Conservation (phyloP, 2,888 invertebrate genomes). For the Octodonta nipae region DNA sequence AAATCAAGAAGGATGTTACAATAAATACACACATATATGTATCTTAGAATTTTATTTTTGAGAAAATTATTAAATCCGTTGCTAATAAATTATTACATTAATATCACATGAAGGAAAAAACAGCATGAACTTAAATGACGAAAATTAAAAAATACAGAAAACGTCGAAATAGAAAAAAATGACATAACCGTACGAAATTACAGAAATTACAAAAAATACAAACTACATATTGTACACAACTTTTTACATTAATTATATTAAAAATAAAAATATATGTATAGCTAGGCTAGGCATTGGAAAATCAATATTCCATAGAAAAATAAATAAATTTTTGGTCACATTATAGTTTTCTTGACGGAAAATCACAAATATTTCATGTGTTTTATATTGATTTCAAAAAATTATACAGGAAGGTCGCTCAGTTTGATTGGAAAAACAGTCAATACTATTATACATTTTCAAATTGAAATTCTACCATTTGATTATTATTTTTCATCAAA, state of each 20-base stretch:
- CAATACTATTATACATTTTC: neutral
- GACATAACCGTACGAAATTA: neutral
- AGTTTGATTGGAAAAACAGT: no score
- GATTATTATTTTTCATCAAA: constrained; percentile 8
- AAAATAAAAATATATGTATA: constrained; percentile 1
- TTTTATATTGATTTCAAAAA: constrained; percentile 7
- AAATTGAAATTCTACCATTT: constrained; percentile 2
- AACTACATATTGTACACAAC: no score
- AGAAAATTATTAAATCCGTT: neutral
- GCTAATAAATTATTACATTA: constrained; percentile 21
- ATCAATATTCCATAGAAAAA: constrained; percentile 15
- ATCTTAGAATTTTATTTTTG: neutral
- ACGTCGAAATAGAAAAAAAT: neutral
- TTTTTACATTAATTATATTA: neutral
- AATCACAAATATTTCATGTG: constrained; percentile 11
- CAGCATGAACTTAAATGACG: constrained; percentile 12
- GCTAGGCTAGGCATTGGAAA: neutral
- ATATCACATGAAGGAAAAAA: constrained; percentile 20
- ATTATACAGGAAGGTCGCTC: no score
- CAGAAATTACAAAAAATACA: neutral
- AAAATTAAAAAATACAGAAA: constrained; percentile 8
- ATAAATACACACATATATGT: no score
- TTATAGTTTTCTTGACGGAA: constrained; percentile 11
- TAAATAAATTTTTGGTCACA: constrained; percentile 19
- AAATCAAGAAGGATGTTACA: no score